phyloP scores from a whole-genome alignment of 2,888 invertebrate genomes.

The Blomia tropicalis region DNA sequence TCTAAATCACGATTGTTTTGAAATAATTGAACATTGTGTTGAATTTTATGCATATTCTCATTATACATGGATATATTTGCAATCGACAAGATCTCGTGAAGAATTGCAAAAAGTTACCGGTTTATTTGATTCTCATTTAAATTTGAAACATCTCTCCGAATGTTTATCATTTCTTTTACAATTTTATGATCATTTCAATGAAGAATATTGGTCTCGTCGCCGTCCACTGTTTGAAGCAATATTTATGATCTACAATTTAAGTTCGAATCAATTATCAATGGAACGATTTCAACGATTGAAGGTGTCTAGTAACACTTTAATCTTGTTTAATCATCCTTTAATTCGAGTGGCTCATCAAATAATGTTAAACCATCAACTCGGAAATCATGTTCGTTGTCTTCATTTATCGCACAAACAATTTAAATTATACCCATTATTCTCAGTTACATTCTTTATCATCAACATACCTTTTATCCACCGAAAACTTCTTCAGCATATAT shows the following conservation, averaged over 20 bases:
- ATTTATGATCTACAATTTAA: conserved; percentile 51
- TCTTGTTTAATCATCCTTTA: not conserved
- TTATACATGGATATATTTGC: conserved; percentile 44
- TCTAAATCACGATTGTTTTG: conserved; percentile 41
- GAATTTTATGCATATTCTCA: conserved; percentile 54
- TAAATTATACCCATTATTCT: not conserved
- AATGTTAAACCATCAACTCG: not conserved
- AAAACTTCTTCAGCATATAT: not conserved
- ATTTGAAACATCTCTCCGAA: conserved; percentile 52
- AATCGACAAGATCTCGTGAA: not conserved
- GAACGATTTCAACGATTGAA: not conserved
- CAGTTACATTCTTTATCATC: not conserved
- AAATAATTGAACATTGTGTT: conserved; percentile 55
- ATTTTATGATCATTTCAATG: conserved; percentile 42
- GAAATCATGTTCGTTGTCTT: not conserved
- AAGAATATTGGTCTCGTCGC: conserved; percentile 27
- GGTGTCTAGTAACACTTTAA: not conserved
- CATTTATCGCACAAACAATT: not conserved
- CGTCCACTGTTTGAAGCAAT: conserved; percentile 46
- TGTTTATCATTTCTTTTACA: conserved; percentile 50
- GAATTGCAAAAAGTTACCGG: conserved; percentile 38
- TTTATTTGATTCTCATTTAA: conserved; percentile 52
- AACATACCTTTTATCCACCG: not conserved
- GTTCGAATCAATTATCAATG: conserved; percentile 36
- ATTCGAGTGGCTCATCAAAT: not conserved